These are phyloP conservation scores for Anodontia alba DNA, from an alignment of 2,888 invertebrate species.

Conservation along the genomic window DNA sequence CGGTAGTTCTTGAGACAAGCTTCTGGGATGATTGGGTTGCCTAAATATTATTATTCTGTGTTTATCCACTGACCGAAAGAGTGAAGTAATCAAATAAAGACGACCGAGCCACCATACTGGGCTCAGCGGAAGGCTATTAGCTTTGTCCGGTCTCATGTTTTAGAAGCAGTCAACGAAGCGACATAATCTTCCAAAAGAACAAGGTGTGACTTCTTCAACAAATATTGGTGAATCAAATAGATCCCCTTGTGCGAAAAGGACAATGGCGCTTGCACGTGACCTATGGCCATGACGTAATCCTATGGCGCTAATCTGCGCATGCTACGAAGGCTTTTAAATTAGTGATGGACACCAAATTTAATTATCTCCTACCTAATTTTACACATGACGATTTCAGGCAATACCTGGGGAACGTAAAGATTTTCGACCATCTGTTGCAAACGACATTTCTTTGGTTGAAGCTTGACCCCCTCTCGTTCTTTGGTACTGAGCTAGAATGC, in stretches of 20 bases:
- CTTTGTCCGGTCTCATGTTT: neutral
- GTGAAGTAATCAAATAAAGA: conserved; percentile 3
- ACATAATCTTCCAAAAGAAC: neutral
- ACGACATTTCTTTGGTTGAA: neutral
- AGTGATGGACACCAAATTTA: conserved; percentile 18
- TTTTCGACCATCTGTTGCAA: neutral
- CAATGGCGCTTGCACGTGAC: conserved; percentile 1
- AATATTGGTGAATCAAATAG: conserved; percentile 5
- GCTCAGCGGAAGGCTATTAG: conserved; percentile 2
- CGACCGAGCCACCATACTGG: neutral
- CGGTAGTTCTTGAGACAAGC: neutral
- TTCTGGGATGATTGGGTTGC: neutral
- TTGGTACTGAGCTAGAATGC: neutral
- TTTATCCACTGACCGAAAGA: conserved; percentile 6
- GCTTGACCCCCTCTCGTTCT: neutral
- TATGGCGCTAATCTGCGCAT: conserved; percentile 6
- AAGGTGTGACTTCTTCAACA: conserved; percentile 8
- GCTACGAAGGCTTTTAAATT: neutral
- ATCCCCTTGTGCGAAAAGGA: neutral
- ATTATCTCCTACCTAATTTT: conserved; percentile 11
- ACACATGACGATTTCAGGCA: conserved; percentile 16
- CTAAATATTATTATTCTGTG: conserved; percentile 11
- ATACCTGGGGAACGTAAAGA: neutral
- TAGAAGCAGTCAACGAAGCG: neutral
- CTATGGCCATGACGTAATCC: conserved; percentile 8